These are phyloP conservation scores for Listronotus oregonensis DNA, from an alignment of 1,140 invertebrate genomes.

Conservation along the genomic window DNA sequence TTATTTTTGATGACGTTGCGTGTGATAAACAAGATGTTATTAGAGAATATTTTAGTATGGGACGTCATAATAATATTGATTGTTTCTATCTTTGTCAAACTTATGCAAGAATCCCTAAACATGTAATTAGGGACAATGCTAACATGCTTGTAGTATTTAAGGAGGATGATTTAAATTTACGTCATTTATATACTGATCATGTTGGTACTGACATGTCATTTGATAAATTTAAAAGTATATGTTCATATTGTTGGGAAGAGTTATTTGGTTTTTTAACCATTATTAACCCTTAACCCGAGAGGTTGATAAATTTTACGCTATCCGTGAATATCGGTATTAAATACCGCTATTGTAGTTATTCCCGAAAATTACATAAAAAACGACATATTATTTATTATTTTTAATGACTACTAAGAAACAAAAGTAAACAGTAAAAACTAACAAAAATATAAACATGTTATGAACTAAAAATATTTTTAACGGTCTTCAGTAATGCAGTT, in stretches of 20 bases:
- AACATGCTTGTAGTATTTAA: slow-evolving; percentile 52
- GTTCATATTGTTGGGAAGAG: slow-evolving; percentile 42
- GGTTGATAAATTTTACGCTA: too few species aligned
- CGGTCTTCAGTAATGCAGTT: too few species aligned
- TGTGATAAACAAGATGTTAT: slow-evolving; percentile 52
- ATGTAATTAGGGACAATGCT: slow-evolving; percentile 52
- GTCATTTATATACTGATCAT: slow-evolving; percentile 54
- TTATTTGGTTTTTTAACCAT: slow-evolving; percentile 45
- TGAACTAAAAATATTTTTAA: too few species aligned
- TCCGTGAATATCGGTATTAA: too few species aligned
- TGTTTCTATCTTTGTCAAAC: slow-evolving; percentile 51
- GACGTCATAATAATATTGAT: slow-evolving; percentile 48
- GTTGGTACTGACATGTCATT: slow-evolving; percentile 49
- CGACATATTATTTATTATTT: too few species aligned
- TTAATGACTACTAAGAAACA: too few species aligned
- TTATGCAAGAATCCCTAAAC: slow-evolving; percentile 53
- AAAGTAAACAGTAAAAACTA: too few species aligned
- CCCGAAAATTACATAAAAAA: too few species aligned
- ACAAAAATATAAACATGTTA: too few species aligned
- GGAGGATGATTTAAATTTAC: slow-evolving; percentile 54
- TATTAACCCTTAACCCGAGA: too few species aligned
- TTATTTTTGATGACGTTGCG: slow-evolving; percentile 52
- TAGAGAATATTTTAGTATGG: slow-evolving; percentile 50
- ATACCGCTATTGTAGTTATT: too few species aligned
- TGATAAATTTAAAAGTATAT: slow-evolving; percentile 46